Base-by-base conservation (phyloP, 1,140 invertebrate genomes). In the Formica selysi region DNA sequence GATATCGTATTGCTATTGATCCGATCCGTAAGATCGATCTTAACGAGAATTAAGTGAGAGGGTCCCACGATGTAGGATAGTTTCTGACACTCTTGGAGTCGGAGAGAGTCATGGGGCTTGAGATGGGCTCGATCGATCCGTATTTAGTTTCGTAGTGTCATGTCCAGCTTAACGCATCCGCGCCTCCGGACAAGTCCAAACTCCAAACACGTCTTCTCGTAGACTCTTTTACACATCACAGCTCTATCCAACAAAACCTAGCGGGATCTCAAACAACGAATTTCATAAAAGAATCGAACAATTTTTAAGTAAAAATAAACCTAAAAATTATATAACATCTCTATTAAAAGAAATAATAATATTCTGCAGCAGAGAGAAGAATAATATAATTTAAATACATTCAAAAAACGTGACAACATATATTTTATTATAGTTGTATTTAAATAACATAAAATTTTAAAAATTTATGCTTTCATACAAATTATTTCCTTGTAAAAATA, bases 111-210 rank as follows among this genome's bases (percentile, higher is more conserved):
- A 68, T 85, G 79, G 73, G 79, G 61, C 74, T 44, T 80, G 87
- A 19, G 48, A 41, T 41, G 80, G 89, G 74, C 62, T 54, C 84
- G 38, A 48, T 51, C 85, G 87, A 67, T 26, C 79, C 89, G 91
- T 95, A 94, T 94, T 95, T 94, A 93, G 92, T 94, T 95, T 94
- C 94, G 85, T 89, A 87, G 94, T 95, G 93, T 94, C 94, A 93
- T 94, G 93, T 94, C 92, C 91, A 87, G 92, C 93, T 94, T 95
- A 93, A 94, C 93, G 93, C 94, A 89, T 94, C 94, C 92, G 92
- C 93, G 94, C 94, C 93, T 94, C 89, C 65, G 87, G 90, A 95
- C 93, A 93, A 93, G 93, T 91, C 92, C 90, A 78, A 92, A 89
- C 90, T 93, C 93, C 91, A 94, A 94, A 93, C 93, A 93, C 86